Conservation (phyloP, 2,797 vertebrate species). For the Thripadectes ignobilis region DNA sequence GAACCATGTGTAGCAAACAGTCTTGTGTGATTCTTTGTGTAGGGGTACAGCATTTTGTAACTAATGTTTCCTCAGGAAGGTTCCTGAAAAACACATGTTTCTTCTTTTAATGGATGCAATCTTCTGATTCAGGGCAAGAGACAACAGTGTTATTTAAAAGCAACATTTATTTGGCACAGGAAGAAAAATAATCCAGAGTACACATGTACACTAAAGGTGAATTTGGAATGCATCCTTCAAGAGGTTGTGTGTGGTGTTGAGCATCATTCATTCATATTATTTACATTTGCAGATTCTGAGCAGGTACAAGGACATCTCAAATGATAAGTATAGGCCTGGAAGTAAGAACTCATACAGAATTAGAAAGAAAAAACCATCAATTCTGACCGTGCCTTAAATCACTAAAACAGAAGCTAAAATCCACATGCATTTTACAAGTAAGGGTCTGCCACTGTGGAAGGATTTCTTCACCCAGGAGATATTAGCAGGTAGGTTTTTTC, state of each 20-base stretch:
- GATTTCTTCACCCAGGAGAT: not conserved
- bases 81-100: not conserved
- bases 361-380: not conserved
- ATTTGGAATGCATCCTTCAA: not conserved
- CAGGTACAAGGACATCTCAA: constrained; percentile 8
- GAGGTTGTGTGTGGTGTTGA: not conserved
- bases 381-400: not conserved
- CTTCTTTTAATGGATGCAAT: not conserved
- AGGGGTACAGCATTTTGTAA: not conserved
- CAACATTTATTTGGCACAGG: constrained; percentile 48
- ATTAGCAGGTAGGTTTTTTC: not conserved
- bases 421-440: constrained; percentile 13
- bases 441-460: not conserved
- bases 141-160: not conserved
- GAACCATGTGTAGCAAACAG: not conserved
- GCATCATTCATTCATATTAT: not conserved
- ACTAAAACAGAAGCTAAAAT: constrained; percentile 48
- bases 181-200: constrained; percentile 11
- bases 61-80: not conserved
- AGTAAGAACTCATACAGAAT: not conserved
- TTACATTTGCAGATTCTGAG: constrained; percentile 29
- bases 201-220: not conserved
- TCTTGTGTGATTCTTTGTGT: not conserved
- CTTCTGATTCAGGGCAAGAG: not conserved
- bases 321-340: not conserved